Evolutionary conservation across 1,140 invertebrate species (phyloP), one percentile per base, ranked within the genome.

Genomic region (Pachypeltis micranthus): DNA sequence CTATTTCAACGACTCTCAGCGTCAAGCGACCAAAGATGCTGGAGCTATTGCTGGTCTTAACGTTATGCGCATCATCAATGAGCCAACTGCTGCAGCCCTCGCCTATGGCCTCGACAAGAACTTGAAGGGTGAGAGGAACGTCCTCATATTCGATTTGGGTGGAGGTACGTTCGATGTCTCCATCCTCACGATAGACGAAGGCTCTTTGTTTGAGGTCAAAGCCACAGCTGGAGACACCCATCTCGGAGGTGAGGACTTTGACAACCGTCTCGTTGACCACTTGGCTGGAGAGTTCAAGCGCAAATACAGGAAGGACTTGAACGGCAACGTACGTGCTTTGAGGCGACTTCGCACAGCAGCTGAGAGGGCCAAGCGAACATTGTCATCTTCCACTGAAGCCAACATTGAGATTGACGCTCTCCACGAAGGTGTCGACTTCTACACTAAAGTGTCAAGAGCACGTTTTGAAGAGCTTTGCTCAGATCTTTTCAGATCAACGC

Each of bases 101-200:
- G 88, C 89, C 28, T 92, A 92, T 70, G 90, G 89, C 19, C 74
- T 91, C 7, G 88, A 91, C 69, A 91, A 90, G 72, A 88, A 90
- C 66, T 74, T 88, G 1, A 80, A 84, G 77, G 91, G 90, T 1
- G 83, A 83, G 66, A 83, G 81, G 63, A 88, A 85, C 70, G 83
- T 88, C 0, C 74, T 87, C 0, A 86, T 88, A 29, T 88, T 87
- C 64, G 86, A 88, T 72, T 75, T 88, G 26, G 86, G 85, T 10
- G 86, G 85, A 56, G 85, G 86, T 14, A 87, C 85, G 55, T 87
- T 88, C 64, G 91, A 95, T 75, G 91, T 94, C 0, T 94, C 91
- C 21, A 84, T 94, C 59, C 75, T 95, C 1, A 83, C 85, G 57
- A 93, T 95, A 73, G 86, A 88, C 64, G 88, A 93, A 74, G 91